phyloP scores from a whole-genome alignment of 2,888 invertebrate genomes.

The Myopa testacea region DNA sequence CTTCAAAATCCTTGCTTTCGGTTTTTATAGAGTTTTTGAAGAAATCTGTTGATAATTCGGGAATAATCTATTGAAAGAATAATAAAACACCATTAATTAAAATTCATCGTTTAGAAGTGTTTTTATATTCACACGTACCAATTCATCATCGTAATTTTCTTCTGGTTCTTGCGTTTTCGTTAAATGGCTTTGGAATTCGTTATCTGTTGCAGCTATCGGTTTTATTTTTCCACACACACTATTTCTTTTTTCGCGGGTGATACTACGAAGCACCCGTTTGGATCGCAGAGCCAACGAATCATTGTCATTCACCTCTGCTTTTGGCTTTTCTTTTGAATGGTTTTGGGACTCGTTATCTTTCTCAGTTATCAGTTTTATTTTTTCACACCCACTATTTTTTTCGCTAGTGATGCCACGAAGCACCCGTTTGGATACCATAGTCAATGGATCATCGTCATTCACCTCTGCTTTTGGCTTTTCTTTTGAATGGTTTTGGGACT shows the following conservation, averaged over 20 bases:
- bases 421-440: no score
- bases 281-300: no score
- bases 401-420: no score
- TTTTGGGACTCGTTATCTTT: conserved; percentile 4
- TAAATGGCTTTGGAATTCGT: no score
- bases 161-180: neutral
- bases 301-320: no score
- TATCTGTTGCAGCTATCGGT: no score
- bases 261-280: no score
- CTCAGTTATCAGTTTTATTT: neutral
- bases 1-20: conserved; percentile 44
- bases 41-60: conserved; percentile 44
- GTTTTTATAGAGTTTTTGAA: conserved; percentile 46
- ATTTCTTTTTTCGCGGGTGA: no score
- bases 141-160: conserved; percentile 46
- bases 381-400: no score
- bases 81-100: neutral
- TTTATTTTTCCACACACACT: no score
- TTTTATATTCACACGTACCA: conserved; percentile 39
- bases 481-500: neutral
- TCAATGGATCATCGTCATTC: no score
- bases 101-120: neutral
- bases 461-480: no score
- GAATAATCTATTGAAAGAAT: conserved; percentile 26
- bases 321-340: neutral